These are phyloP conservation scores for Trachelus iudaicus DNA, from an alignment of 2,888 invertebrate species.

Conservation along the genomic window DNA sequence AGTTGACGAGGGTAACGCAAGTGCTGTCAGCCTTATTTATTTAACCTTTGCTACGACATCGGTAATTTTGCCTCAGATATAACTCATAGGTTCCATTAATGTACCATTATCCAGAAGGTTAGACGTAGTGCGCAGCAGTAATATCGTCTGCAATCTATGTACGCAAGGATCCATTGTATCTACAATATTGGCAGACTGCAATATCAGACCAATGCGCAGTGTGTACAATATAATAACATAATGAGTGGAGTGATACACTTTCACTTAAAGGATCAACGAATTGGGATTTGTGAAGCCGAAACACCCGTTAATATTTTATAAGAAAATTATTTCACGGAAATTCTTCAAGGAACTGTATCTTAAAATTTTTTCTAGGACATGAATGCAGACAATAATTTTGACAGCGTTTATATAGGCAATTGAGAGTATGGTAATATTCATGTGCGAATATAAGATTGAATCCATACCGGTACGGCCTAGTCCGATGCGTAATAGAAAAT, in stretches of 20 bases:
- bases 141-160: background rate
- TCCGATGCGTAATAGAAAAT: too few species aligned
- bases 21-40: background rate
- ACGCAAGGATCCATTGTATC: background rate
- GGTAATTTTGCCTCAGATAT: background rate
- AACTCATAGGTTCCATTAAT: background rate
- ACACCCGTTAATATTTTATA: background rate
- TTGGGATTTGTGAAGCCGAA: background rate
- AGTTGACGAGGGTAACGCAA: conserved; percentile 22
- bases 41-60: background rate
- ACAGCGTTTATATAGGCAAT: too few species aligned
- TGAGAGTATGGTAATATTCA: too few species aligned
- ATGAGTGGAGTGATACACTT: background rate
- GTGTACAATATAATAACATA: background rate
- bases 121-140: background rate
- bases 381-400: background rate
- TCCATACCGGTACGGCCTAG: too few species aligned
- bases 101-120: background rate
- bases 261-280: background rate
- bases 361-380: background rate
- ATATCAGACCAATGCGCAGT: background rate
- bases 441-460: too few species aligned
- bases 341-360: too few species aligned
- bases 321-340: too few species aligned
- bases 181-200: background rate